These are phyloP conservation scores for Spinus pinus DNA, from an alignment of 2,797 vertebrate species.

Conservation along the genomic window DNA sequence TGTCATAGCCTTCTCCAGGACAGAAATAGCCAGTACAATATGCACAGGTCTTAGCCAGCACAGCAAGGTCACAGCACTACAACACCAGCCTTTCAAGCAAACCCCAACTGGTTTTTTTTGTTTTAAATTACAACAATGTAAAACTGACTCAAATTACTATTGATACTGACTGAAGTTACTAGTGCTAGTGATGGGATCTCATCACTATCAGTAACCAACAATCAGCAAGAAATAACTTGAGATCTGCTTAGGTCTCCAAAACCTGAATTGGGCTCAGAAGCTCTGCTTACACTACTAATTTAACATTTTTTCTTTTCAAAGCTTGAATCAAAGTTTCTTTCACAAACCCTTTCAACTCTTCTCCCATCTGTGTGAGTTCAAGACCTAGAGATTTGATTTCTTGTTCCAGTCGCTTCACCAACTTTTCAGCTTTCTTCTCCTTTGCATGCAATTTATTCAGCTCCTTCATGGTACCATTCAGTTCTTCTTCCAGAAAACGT, in stretches of 20 bases:
- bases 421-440: conserved; percentile 74
- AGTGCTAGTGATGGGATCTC: not conserved
- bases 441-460: conserved; percentile 81
- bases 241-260: not conserved
- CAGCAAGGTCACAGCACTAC: not conserved
- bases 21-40: not conserved
- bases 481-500: conserved; percentile 72
- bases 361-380: conserved; percentile 69
- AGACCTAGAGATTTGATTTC: conserved; percentile 71
- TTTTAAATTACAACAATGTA: not conserved
- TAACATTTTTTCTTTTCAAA: not conserved
- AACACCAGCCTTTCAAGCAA: not conserved
- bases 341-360: conserved; percentile 80
- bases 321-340: not conserved
- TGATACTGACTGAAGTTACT: not conserved
- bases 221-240: not conserved
- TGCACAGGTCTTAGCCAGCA: not conserved
- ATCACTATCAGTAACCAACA: not conserved
- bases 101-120: not conserved
- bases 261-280: not conserved
- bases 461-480: conserved; percentile 85
- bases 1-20: not conserved
- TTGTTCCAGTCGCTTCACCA: conserved; percentile 74
- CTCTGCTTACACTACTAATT: not conserved
- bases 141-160: not conserved